Percentiles rank a stretch among this genome's conserved stretches.
Evolutionary conservation across 53 echinoderm and acorn worm genomes (phyloP).

Genomic region (Holothuria scabra): DNA sequence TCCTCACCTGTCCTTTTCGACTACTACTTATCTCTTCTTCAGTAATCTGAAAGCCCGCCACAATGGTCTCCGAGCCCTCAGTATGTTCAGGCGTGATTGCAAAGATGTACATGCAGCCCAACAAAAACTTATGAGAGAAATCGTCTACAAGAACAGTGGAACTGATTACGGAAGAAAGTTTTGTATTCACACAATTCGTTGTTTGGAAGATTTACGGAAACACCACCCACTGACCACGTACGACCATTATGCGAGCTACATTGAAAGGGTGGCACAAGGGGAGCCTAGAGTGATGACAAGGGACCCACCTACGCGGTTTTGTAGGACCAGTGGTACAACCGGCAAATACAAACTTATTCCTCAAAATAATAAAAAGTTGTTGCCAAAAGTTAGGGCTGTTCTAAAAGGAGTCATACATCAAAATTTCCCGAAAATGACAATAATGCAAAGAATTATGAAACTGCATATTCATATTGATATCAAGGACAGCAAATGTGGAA

Average conservation of each 20-base stretch:
- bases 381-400: background rate
- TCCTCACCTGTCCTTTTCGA: too few relatives aligned
- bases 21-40: too few relatives aligned
- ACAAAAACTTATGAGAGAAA: too few relatives aligned
- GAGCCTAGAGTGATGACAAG: constrained; percentile 4
- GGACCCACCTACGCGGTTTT: background rate
- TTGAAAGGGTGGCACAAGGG: background rate
- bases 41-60: too few relatives aligned
- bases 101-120: too few relatives aligned
- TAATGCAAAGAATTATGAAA: background rate
- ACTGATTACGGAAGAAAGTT: too few relatives aligned
- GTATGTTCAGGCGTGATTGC: too few relatives aligned
- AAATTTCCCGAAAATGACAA: background rate
- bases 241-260: background rate
- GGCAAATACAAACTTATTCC: background rate
- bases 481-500: background rate
- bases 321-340: background rate
- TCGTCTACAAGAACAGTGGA: too few relatives aligned
- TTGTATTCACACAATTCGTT: too few relatives aligned
- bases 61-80: too few relatives aligned
- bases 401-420: background rate
- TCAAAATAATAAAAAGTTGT: background rate
- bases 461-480: background rate
- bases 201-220: too few relatives aligned
- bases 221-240: background rate